Base-by-base conservation (phyloP, 1,140 invertebrate genomes). In the Gonatopus flavifemur region DNA sequence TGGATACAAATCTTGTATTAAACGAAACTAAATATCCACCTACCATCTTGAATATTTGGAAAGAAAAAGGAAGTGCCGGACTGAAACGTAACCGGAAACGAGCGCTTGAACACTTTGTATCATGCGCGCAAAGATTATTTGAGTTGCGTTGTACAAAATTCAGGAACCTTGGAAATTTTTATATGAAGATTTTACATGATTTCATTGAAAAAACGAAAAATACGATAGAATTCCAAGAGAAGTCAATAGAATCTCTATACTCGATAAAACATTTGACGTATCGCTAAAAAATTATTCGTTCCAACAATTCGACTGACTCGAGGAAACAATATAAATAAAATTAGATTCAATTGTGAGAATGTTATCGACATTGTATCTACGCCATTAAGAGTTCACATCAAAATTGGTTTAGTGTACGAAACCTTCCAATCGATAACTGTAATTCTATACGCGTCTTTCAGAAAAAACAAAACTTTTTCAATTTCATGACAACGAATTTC, bases 41-140 rank as follows among this genome's bases (percentile, higher is more conserved):
- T 67, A 72, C 70, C 70, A 72, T 72, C 57, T 66, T 72, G 60
- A 42, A 60, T 53, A 49, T 52, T 52, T 62, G 28, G 48, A 58
- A 53, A 42, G 59, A 59, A 68, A 59, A 54, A 44, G 41, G 46
- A 50, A 48, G 30, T 10, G n/a, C n/a, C n/a, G n/a, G n/a, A n/a
- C n/a, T n/a, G 21, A 25, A 20, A 1, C 2, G 5, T 5, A 16
- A 52, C 46, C 52, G 55, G 59, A 59, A 63, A 15, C 32, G 25
- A 38, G 37, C 39, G 40, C 31, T 28, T 9, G 25, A 20, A 20
- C 9, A 5, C 3, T 3, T 15, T 3, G 2, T 3, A 35, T 58
- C 54, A 38, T 62, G 55, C 53, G 64, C 51, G 0, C 2, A 9
- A n/a, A n/a, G n/a, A n/a, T n/a, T n/a, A n/a, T n/a, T 16, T 8